Percentiles rank a stretch among this genome's conserved stretches.
phyloP scores from a whole-genome alignment of 2,888 invertebrate species.

The Eupithecia dodoneata region DNA sequence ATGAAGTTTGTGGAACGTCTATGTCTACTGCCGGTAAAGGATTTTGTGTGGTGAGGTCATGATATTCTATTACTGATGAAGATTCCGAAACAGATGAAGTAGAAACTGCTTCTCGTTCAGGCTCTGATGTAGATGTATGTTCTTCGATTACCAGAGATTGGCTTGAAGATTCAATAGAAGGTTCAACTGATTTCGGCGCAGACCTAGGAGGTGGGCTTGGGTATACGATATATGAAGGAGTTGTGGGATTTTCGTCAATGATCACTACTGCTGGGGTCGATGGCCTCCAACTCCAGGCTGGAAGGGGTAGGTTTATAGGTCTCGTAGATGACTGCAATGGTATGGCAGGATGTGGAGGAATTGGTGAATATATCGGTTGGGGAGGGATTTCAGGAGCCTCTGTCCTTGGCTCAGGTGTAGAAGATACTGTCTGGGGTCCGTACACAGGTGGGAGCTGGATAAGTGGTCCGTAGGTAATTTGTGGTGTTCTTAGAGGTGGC shows the following conservation, averaged over 20 bases:
- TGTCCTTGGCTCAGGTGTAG: conserved; percentile 7
- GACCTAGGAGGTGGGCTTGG: neutral
- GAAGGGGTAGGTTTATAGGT: conserved; percentile 16
- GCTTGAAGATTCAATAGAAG: neutral
- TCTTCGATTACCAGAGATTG: neutral
- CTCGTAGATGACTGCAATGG: conserved; percentile 6
- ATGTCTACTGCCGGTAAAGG: neutral
- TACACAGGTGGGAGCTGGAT: neutral
- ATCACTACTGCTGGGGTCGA: neutral
- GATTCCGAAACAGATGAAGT: neutral
- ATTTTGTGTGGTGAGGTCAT: neutral
- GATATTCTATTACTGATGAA: neutral
- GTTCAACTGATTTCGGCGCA: neutral
- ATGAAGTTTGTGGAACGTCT: neutral
- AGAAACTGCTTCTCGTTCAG: neutral
- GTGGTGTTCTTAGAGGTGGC: conserved; percentile 8
- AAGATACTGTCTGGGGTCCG: neutral
- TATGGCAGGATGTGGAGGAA: conserved; percentile 18
- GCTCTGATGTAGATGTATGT: neutral
- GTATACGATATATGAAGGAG: conserved; percentile 4
- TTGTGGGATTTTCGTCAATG: conserved; percentile 4
- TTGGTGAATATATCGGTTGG: conserved; percentile 17
- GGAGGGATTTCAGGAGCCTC: conserved; percentile 8
- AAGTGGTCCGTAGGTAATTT: neutral
- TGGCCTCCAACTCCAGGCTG: conserved; percentile 12